Evolutionary conservation across 2,888 invertebrate genomes (phyloP).

Genomic region (Eumerus sabulonum): DNA sequence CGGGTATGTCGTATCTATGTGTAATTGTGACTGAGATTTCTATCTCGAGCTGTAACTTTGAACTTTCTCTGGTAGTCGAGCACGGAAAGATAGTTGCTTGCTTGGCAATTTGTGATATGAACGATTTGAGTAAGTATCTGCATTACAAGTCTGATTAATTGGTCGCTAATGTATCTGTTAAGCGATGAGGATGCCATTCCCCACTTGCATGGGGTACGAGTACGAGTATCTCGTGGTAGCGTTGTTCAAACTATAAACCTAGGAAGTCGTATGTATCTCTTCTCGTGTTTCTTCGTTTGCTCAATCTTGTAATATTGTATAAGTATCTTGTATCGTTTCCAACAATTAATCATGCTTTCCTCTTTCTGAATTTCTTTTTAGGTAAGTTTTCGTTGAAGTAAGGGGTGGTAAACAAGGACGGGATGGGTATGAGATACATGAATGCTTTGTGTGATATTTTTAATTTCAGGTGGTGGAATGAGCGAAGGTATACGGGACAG

Average conservation of each 20-base stretch:
- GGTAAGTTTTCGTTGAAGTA: too few species aligned
- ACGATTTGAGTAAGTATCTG: constrained; percentile 7
- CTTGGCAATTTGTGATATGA: constrained; percentile 26
- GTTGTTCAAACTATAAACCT: too few species aligned
- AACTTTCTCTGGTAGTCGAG: constrained; percentile 49
- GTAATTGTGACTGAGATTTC: constrained; percentile 34
- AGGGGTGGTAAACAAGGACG: too few species aligned
- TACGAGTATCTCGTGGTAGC: too few species aligned
- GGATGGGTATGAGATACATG: too few species aligned
- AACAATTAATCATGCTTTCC: too few species aligned
- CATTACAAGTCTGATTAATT: constrained; percentile 42
- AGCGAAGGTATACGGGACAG: too few species aligned
- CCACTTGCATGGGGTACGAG: too few species aligned
- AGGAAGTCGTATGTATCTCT: too few species aligned
- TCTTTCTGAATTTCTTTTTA: too few species aligned
- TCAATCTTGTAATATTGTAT: neutral
- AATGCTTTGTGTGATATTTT: neutral
- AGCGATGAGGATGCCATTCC: neutral
- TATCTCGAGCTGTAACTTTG: constrained; percentile 53
- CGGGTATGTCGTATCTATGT: too few species aligned
- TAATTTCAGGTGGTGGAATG: neutral
- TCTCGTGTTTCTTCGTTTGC: constrained; percentile 10
- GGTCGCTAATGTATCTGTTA: constrained; percentile 14
- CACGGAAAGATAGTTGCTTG: constrained; percentile 12
- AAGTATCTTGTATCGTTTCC: too few species aligned